Evolutionary conservation across 2,888 invertebrate species (phyloP), one percentile per base, ranked within the genome.

Genomic region (Drosophila cognata): DNA sequence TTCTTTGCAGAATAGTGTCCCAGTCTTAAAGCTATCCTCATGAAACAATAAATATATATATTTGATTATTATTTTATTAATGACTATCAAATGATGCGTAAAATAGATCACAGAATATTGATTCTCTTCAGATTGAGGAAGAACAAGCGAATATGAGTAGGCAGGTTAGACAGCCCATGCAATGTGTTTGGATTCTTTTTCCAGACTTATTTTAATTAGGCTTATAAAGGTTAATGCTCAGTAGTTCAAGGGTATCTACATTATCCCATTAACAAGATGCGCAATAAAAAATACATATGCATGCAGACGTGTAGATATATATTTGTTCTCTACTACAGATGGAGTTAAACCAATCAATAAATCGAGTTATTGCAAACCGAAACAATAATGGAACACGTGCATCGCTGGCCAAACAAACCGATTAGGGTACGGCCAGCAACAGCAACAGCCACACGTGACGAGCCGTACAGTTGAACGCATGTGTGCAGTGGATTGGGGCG

Each of bases 341-440:
- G 29, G 13, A 6, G 51, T 35, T 29, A 21, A 43, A 13, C 21
- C 25, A 59, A 59, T 36, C 51, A 55, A 70, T 56, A 41, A 18
- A 52, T 59, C 18, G 36, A 16, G 3, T 33, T 52, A 11, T 33
- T 46, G 48, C 41, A 35, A 58, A 68, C 33, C 66, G 29, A 46
- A 38, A n/a, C 48, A 53, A 66, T 50, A 59, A 38, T 29, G 48
- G 52, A 73, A 66, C 81, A 85, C 74, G 69, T 77, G 86, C 70
- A 28, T 16, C 18, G 55, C 41, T 61, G 31, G 21, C 18, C 16
- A 18, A 28, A 29, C 25, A 29, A 48, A 35, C 48, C 36, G 55
- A 60, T 53, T 46, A 41, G 50, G 1, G 35, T 64, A 43, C 48
- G 61, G 48, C 43, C 51, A 61, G 33, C 48, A 60, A 46, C 51